Evolutionary conservation across 2,888 invertebrate species (phyloP).

Genomic region (Eutolmus rufibarbis): DNA sequence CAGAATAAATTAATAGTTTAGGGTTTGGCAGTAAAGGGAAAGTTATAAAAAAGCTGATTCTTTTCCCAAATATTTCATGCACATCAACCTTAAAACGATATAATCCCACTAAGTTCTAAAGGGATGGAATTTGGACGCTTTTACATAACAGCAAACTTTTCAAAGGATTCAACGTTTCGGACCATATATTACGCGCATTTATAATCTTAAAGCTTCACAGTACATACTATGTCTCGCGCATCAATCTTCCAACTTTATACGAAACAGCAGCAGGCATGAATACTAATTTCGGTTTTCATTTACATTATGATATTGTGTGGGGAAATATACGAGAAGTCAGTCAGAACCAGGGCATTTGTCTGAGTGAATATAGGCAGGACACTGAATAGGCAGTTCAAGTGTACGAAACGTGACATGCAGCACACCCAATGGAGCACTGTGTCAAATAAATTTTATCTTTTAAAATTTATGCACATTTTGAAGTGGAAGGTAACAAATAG

Average conservation of each 20-base stretch:
- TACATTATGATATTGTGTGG: conserved; percentile 39
- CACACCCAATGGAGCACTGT: conserved; percentile 30
- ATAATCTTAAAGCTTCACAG: conserved; percentile 39
- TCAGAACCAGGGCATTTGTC: background rate
- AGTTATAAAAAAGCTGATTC: background rate
- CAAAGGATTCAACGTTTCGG: background rate
- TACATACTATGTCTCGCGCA: conserved; percentile 37
- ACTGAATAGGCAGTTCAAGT: conserved; percentile 39
- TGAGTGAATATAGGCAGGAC: conserved; percentile 37
- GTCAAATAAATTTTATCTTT: conserved; percentile 43
- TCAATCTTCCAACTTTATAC: conserved; percentile 41
- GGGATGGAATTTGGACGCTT: background rate
- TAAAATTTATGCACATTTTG: conserved; percentile 40
- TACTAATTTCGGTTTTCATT: conserved; percentile 43
- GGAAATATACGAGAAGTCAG: conserved; percentile 10
- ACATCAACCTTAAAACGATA: background rate
- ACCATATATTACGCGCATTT: conserved; percentile 29
- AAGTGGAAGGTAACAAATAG: conserved; percentile 30
- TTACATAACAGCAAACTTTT: background rate
- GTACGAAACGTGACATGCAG: conserved; percentile 37
- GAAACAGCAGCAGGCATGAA: conserved; percentile 38
- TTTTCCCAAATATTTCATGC: background rate
- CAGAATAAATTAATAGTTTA: background rate
- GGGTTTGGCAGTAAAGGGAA: background rate
- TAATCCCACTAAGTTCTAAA: conserved; percentile 2